Conservation (phyloP, 2,888 invertebrate genomes). For the Emmelina monodactyla region DNA sequence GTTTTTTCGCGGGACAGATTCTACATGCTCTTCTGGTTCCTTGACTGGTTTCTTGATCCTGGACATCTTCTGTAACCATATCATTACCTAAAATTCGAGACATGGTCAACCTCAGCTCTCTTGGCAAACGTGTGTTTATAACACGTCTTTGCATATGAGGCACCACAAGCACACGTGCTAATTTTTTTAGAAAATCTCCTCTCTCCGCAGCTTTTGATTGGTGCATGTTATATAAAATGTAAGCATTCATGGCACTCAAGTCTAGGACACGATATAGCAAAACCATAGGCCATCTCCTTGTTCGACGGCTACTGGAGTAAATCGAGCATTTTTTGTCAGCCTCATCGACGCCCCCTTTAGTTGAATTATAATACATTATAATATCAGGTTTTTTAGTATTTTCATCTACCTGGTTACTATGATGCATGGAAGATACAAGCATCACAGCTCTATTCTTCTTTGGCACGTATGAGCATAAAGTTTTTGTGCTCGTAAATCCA, state of each 20-base stretch:
- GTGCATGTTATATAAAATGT: not conserved
- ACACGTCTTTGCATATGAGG: too few species aligned
- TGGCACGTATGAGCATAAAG: slow-evolving; percentile 13
- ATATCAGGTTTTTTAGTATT: slow-evolving; percentile 9
- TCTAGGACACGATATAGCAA: slow-evolving; percentile 5
- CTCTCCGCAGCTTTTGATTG: too few species aligned
- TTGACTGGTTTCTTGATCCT: too few species aligned
- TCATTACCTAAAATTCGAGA: too few species aligned
- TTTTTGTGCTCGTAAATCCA: slow-evolving; percentile 11
- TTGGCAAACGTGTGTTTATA: too few species aligned
- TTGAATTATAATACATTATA: slow-evolving; percentile 9
- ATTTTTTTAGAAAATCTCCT: too few species aligned
- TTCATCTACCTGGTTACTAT: slow-evolving; percentile 5
- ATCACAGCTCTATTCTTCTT: slow-evolving; percentile 14
- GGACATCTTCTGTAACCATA: too few species aligned
- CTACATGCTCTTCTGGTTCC: too few species aligned
- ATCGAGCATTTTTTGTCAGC: slow-evolving; percentile 8
- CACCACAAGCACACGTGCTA: too few species aligned
- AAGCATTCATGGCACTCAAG: slow-evolving; percentile 1
- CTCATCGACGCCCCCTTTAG: slow-evolving; percentile 7
- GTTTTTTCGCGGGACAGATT: too few species aligned
- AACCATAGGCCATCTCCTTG: slow-evolving; percentile 7
- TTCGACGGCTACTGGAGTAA: slow-evolving; percentile 8
- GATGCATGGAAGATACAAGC: slow-evolving; percentile 15
- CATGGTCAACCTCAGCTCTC: too few species aligned